Conservation (phyloP, 2,797 vertebrate genomes). For the Bradypodion pumilum region DNA sequence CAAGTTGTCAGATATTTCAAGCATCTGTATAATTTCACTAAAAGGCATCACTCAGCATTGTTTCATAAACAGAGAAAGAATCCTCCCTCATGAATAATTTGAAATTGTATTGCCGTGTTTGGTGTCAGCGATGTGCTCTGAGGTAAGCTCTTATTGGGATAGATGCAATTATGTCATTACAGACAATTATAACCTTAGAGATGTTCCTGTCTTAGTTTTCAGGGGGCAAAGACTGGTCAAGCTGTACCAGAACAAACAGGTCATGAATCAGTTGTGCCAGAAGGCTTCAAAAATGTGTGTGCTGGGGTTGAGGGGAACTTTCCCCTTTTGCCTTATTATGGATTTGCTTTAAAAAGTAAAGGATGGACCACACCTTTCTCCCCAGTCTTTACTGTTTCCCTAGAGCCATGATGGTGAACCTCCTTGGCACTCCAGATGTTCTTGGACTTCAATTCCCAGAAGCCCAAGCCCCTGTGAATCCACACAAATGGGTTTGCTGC, state of each 20-base stretch:
- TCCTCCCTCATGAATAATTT: slow-evolving; percentile 48
- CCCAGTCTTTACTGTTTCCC: background rate
- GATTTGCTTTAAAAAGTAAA: background rate
- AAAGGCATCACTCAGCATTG: slow-evolving; percentile 58
- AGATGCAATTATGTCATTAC: slow-evolving; percentile 57
- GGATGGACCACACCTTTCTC: background rate
- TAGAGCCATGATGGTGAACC: too few relatives aligned
- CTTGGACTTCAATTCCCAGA: too few relatives aligned
- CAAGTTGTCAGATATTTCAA: slow-evolving; percentile 32
- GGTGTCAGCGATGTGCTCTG: slow-evolving; percentile 50
- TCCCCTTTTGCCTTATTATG: background rate
- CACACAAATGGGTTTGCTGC: too few relatives aligned
- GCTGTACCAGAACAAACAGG: background rate
- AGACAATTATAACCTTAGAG: slow-evolving; percentile 63
- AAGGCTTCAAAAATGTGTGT: background rate
- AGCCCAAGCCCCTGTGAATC: too few relatives aligned
- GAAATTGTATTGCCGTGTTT: slow-evolving; percentile 52
- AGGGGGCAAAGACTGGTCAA: slow-evolving; percentile 19
- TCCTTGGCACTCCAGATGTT: too few relatives aligned
- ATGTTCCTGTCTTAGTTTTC: slow-evolving; percentile 47
- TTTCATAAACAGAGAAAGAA: slow-evolving; percentile 59
- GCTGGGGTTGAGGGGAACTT: too few relatives aligned
- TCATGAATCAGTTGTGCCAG: background rate
- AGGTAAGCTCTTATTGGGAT: slow-evolving; percentile 39
- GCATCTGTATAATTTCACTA: slow-evolving; percentile 1